Percentiles rank a stretch among this genome's conserved stretches.
These are phyloP conservation scores for Sylvicapra grimmia DNA, from an alignment of 2,113 vertebrate species.

Conservation along the genomic window DNA sequence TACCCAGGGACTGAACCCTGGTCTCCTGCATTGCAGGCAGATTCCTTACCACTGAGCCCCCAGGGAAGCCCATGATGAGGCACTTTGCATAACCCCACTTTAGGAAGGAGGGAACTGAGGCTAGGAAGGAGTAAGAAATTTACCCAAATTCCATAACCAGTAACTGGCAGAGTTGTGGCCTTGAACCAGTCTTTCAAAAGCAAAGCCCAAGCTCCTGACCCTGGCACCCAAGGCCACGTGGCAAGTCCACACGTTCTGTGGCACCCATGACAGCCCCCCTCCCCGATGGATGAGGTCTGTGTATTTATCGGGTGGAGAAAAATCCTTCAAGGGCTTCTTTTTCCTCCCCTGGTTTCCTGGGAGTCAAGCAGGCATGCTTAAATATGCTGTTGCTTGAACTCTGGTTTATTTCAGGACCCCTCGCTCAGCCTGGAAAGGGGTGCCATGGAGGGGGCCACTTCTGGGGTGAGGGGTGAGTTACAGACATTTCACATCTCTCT, in stretches of 20 bases:
- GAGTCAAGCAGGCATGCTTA: not conserved
- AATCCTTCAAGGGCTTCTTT: not conserved
- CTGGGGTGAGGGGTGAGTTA: not conserved
- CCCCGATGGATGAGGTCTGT: not conserved
- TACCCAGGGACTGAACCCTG: not conserved
- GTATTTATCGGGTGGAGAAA: not conserved
- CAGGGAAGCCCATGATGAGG: not conserved
- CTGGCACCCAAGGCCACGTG: not conserved
- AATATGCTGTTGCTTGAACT: not conserved
- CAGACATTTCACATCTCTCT: not conserved
- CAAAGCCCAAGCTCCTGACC: not conserved
- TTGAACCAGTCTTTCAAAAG: not conserved
- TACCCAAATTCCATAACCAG: not conserved
- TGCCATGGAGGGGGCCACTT: not conserved
- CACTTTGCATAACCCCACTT: not conserved
- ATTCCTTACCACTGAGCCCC: not conserved
- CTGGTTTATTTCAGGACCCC: not conserved
- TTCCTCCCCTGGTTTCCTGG: not conserved
- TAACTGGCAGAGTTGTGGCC: not conserved
- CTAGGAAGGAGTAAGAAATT: not conserved
- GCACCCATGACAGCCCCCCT: not conserved
- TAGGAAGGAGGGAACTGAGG: not conserved
- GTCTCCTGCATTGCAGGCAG: not conserved
- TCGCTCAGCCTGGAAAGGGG: accelerated
- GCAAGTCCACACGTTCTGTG: accelerated